Evolutionary conservation across 2,888 invertebrate species (phyloP).

Genomic region (Sisyra terminalis): DNA sequence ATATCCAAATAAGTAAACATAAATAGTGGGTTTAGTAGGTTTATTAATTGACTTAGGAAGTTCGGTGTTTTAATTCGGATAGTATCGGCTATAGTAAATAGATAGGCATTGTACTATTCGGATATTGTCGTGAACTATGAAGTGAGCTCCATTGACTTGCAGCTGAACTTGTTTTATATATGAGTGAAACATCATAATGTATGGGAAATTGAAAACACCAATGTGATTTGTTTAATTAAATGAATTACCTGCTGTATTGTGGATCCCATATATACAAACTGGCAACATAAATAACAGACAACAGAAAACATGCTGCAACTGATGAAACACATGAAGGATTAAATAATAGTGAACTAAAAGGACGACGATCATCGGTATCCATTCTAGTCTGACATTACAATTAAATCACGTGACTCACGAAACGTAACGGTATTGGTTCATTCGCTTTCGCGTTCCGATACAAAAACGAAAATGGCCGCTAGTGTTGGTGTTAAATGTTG

Average conservation of each 20-base stretch:
- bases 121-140: neutral
- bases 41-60: no score
- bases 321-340: slow-evolving; percentile 36
- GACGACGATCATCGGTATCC: slow-evolving; percentile 12
- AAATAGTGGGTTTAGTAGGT: no score
- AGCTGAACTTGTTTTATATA: slow-evolving; percentile 4
- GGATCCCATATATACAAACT: slow-evolving; percentile 80
- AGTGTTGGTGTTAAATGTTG: slow-evolving; percentile 53
- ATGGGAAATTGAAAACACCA: neutral
- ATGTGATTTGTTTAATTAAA: neutral
- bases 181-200: neutral
- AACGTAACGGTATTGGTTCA: slow-evolving; percentile 18
- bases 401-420: slow-evolving; percentile 21
- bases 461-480: slow-evolving; percentile 71
- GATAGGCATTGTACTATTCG: neutral
- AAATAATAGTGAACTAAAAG: slow-evolving; percentile 8
- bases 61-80: no score
- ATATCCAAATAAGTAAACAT: no score
- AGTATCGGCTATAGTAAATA: neutral
- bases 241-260: slow-evolving; percentile 48
- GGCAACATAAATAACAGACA: slow-evolving; percentile 67
- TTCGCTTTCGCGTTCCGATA: slow-evolving; percentile 18
- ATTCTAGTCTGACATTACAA: slow-evolving; percentile 22
- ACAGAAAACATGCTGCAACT: slow-evolving; percentile 53
- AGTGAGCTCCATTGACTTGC: neutral